Base-by-base conservation (phyloP, 2,797 vertebrate genomes). In the Hirundo rustica region DNA sequence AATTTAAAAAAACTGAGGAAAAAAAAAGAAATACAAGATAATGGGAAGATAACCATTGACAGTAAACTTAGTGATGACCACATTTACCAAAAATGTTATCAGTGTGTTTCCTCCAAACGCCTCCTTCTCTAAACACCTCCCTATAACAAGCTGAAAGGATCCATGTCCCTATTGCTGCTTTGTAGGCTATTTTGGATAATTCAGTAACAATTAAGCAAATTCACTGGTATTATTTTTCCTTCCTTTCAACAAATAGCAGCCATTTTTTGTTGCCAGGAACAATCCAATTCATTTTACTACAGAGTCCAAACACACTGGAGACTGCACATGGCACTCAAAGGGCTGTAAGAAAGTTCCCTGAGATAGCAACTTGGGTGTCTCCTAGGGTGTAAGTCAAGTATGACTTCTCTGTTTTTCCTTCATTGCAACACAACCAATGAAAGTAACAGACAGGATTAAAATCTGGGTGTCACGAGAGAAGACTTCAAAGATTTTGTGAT, bases 401-500 rank as follows among this genome's bases (percentile, higher is more conserved):
- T 11, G 29, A 47, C 27, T 89, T 50, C 51, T 38, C 50, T 7
- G 0, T 29, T 92, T 77, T 88, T 86, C 77, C 80, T 38, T 84
- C 45, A 42, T 78, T 96, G 84, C 87, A 76, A 92, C 82, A 89
- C 58, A 75, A 44, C 6, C 50, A 66, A 75, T 3, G 61, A 75
- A 83, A 93, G 66, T 19, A 77, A 62, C 44, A n/a, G 1, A 17
- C 11, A 42, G 44, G 60, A 92, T 48, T 66, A 32, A 66, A 74
- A 11, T 3, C 19, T 22, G 26, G 3, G 4, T 36, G 22, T 58
- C 12, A 2, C 11, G 55, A 71, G 11, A 54, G 29, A 89, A 82
- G 21, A 16, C 40, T 83, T 91, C 50, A 77, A 85, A 82, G 50
- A 66, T 42, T 40, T 40, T 23, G n/a, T 26, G 38, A 30, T 71